Conservation (phyloP, 2,888 invertebrate species). For the Dermolepida albohirtum region DNA sequence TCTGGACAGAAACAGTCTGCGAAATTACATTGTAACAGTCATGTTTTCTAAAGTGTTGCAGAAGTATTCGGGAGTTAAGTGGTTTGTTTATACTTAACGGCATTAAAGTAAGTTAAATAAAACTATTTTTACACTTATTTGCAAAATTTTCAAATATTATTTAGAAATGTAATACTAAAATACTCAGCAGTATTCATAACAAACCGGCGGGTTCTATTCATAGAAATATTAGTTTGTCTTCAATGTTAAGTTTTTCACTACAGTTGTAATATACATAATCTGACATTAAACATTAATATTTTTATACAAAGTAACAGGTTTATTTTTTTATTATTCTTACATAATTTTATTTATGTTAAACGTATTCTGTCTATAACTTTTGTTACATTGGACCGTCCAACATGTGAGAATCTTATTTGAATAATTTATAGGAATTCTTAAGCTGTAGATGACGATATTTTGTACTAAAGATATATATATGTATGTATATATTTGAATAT, state of each 20-base stretch:
- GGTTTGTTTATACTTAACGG: slow-evolving; percentile 20
- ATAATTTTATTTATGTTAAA: too few relatives aligned
- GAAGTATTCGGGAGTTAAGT: slow-evolving; percentile 20
- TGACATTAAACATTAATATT: too few relatives aligned
- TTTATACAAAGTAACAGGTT: too few relatives aligned
- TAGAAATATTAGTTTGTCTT: slow-evolving; percentile 5
- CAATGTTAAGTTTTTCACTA: background rate
- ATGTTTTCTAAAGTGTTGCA: background rate
- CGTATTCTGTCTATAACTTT: too few relatives aligned
- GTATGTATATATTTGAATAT: too few relatives aligned
- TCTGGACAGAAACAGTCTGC: background rate
- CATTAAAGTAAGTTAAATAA: slow-evolving; percentile 25
- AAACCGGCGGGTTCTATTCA: slow-evolving; percentile 17
- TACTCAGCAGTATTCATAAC: slow-evolving; percentile 21
- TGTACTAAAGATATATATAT: too few relatives aligned
- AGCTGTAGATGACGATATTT: too few relatives aligned
- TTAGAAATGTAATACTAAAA: slow-evolving; percentile 23
- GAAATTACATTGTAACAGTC: background rate
- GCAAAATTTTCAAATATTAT: slow-evolving; percentile 36
- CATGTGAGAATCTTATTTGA: too few relatives aligned
- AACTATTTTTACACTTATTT: slow-evolving; percentile 31
- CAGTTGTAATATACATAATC: too few relatives aligned
- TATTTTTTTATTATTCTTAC: too few relatives aligned
- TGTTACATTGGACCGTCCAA: too few relatives aligned
- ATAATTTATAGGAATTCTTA: too few relatives aligned